These are phyloP conservation scores for Whitmania pigra DNA, from an alignment of 1,140 invertebrate species.

Conservation along the genomic window DNA sequence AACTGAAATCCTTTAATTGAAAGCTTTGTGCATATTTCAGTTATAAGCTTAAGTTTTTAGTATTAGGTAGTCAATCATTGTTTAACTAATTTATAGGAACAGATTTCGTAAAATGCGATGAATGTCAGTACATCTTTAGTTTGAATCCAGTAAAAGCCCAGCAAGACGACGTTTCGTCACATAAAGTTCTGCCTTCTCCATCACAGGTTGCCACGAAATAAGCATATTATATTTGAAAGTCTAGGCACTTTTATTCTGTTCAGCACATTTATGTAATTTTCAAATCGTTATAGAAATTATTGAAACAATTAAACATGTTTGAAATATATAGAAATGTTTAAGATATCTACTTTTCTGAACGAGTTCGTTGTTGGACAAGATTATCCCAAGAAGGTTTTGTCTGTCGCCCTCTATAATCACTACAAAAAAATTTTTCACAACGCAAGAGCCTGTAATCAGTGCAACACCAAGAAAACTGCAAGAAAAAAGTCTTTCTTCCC, in stretches of 20 bases:
- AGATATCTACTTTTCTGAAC: conserved; percentile 84
- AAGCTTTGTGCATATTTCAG: neutral
- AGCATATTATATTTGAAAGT: neutral
- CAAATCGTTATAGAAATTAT: neutral
- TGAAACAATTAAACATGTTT: neutral
- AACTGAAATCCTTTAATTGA: too few relatives aligned
- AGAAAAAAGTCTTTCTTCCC: conserved; percentile 8
- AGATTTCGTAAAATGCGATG: conserved; percentile 91
- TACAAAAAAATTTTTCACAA: conserved; percentile 73
- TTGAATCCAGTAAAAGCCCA: conserved; percentile 75
- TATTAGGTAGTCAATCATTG: neutral
- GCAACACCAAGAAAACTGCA: neutral
- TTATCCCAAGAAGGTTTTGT: conserved; percentile 88
- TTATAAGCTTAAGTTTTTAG: neutral
- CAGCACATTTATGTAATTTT: too few relatives aligned
- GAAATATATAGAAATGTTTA: conserved; percentile 25
- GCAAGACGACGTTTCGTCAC: conserved; percentile 62
- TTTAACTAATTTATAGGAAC: conserved; percentile 49
- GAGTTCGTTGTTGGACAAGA: conserved; percentile 89
- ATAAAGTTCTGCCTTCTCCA: neutral
- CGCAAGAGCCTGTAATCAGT: neutral
- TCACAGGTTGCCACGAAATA: neutral
- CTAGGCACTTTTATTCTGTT: neutral
- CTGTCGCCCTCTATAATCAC: conserved; percentile 93
- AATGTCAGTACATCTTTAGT: conserved; percentile 95